Evolutionary conservation across 2,797 vertebrate species (phyloP), one percentile per base, ranked within the genome.

Genomic region (Tapera naevia): DNA sequence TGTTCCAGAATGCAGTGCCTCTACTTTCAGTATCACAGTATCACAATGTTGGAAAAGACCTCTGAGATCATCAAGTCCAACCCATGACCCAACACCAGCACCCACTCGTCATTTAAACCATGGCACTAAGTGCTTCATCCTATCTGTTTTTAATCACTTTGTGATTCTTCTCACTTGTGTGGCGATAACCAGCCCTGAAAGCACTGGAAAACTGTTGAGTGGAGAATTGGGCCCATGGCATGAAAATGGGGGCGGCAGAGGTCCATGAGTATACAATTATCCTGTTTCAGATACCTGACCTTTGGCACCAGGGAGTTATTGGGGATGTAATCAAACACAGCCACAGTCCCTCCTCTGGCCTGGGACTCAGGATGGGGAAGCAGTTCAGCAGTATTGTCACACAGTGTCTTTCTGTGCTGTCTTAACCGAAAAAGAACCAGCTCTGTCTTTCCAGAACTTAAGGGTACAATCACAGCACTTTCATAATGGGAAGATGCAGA

Each of bases 221-320:
- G 3, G 48, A 37, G 35, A 82, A 51, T 4, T 1, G 2, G 43
- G 22, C 41, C 41, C 4, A 3, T 8, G 17, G 51, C 48, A 62
- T 0, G 1, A 71, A 33, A 16, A 50, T 0, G 0, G 17, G 25
- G 30, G 66, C 73, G 18, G 10, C 58, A 73, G 56, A 3, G 18
- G 23, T 43, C 54, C 35, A 9, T 4, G 21, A 66, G 51, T 6
- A n/a, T 27, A 27, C 30, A 62, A 7, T 17, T 57, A 69, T 39
- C 33, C 32, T 33, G 60, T 56, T 45, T 5, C 60, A 80, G 3
- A 10, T 54, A 43, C 2, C 27, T 41, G 62, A 82, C 71, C 67
- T 74, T 67, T 37, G 37, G 41, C 69, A 86, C 27, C 18, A 54
- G 61, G 1, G 25, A 75, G 33, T 66, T 46, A 53, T 11, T 5